Base-by-base conservation (phyloP, 2,797 vertebrate species). In the Dallia pectoralis region DNA sequence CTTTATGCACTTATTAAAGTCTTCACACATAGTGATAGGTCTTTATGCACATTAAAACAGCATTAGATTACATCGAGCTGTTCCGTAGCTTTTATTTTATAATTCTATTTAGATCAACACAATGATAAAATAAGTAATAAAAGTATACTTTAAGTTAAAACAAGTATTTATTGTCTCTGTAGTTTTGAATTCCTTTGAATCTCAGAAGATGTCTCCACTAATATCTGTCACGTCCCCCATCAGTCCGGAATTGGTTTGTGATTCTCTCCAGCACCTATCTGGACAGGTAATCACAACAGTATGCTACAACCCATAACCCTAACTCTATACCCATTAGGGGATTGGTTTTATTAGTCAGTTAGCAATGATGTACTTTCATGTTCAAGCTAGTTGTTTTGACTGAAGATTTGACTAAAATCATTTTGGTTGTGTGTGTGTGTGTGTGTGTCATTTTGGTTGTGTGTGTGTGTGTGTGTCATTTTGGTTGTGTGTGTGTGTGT, bases 141-240 rank as follows among this genome's bases (percentile, higher is more conserved):
- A 3, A 8, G 22, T 11, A 53, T 36, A 36, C 19, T n/a, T 53
- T 53, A 7, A 22, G 51, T 53, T 19, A 53, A 53, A 53, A 53
- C n/a, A 53, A 7, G 22, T 9, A 56, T 56, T 25, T 56, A 18
- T 65, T 19, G 29, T 73, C 11, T 64, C 18, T 65, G 44, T 87
- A 99, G 96, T 95, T 92, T 97, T 96, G 79, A 96, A 95, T 87
- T 97, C 95, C 71, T 97, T 98, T 44, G 96, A 97, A 84, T 96
- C 96, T 80, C 97, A 97, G 86, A 98, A 97, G 91, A 94, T 97
- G 81, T 95, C 95, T 44, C 97, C 95, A 19, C 95, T 96, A 75
- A 97, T 97, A 89, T 97, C 96, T 0, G 94, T 98, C 83, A 97
- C 96, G 1, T 98, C 96, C 86, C 96, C 96, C 75, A 92, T 98